These are phyloP conservation scores for Engraulis encrasicolus DNA, from an alignment of 2,113 vertebrate genomes.

Conservation along the genomic window DNA sequence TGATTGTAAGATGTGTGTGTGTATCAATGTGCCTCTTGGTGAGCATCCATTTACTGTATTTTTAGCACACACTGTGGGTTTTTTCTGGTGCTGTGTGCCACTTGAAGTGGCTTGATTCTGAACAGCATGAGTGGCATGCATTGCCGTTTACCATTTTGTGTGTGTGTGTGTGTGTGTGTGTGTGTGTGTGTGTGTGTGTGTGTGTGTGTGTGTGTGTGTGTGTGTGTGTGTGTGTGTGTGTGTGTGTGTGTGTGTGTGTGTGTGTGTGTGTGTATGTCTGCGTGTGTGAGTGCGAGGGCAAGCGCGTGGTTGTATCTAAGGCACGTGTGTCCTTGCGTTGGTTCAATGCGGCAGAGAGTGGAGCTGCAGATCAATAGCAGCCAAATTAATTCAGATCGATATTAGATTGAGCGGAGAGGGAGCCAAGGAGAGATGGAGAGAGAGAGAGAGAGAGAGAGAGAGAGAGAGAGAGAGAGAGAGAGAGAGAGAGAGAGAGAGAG, in stretches of 20 bases:
- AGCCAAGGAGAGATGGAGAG: conserved; percentile 59
- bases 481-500: conserved; percentile 56
- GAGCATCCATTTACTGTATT: not conserved
- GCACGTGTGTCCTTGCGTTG: conserved; percentile 69
- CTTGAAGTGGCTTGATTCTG: conserved; percentile 9
- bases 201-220: not conserved
- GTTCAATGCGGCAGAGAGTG: conserved; percentile 76
- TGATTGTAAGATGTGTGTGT: not conserved
- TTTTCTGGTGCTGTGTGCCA: conserved; percentile 2
- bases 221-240: conserved; percentile 29
- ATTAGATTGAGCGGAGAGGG: conserved; percentile 56
- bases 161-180: conserved; percentile 26
- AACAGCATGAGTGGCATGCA: not conserved
- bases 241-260: conserved; percentile 26
- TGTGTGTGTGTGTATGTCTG: conserved; percentile 21
- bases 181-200: conserved; percentile 33
- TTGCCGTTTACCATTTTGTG: not conserved
- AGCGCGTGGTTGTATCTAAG: conserved; percentile 20
- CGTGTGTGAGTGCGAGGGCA: conserved; percentile 47
- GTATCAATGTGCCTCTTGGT: not conserved
- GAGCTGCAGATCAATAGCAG: conserved; percentile 75
- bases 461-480: conserved; percentile 27
- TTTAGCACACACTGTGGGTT: not conserved
- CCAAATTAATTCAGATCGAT: conserved; percentile 79
- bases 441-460: conserved; percentile 52